Conservation (phyloP, 2,113 vertebrate genomes). For the Lagenorhynchus albirostris region DNA sequence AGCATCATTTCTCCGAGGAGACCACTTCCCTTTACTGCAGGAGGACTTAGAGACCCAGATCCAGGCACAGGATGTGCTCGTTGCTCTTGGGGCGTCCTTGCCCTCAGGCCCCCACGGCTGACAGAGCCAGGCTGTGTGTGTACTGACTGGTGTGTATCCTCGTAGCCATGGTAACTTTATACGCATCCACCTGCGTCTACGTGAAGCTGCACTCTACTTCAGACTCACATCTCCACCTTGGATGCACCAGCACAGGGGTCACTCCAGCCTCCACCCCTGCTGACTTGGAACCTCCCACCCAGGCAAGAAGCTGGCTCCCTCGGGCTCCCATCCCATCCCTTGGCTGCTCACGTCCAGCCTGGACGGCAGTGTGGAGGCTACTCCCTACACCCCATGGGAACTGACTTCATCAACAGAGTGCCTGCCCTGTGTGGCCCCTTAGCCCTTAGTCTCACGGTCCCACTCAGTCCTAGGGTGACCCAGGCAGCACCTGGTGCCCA, state of each 20-base stretch:
- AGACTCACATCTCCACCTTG: neutral
- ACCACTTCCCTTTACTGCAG: neutral
- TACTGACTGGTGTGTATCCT: neutral
- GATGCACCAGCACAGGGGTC: neutral
- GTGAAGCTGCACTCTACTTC: neutral
- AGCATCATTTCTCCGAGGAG: neutral
- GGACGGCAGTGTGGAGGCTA: too few species aligned
- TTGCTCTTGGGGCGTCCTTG: neutral
- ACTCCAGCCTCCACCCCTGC: neutral
- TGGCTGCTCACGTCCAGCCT: neutral
- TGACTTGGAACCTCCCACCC: neutral
- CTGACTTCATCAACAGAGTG: neutral
- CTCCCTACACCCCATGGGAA: neutral
- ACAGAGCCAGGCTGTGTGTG: neutral
- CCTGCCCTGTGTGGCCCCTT: neutral
- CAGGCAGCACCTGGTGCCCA: neutral
- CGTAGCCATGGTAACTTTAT: too few species aligned
- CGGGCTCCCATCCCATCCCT: rapidly evolving
- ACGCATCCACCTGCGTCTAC: rapidly evolving
- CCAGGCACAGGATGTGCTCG: neutral
- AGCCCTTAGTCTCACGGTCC: neutral
- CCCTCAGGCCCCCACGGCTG: neutral
- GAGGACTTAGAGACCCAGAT: neutral
- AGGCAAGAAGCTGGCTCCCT: neutral
- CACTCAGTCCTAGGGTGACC: neutral